Evolutionary conservation across 2,888 invertebrate species (phyloP).

Genomic region (Amaurobius ferox): DNA sequence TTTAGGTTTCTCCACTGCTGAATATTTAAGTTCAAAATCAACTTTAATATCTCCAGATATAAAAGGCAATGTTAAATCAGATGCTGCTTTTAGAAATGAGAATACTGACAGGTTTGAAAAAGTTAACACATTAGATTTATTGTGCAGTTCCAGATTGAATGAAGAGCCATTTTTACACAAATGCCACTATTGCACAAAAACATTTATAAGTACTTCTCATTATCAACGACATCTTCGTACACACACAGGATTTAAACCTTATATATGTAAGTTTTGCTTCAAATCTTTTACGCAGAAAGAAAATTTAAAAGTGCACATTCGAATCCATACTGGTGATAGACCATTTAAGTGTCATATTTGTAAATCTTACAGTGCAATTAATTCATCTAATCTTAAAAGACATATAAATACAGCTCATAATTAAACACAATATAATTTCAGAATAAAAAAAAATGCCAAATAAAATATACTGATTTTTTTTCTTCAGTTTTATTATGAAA

Average conservation of each 20-base stretch:
- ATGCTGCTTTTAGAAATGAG: not conserved
- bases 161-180: not conserved
- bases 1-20: not conserved
- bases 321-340: not conserved
- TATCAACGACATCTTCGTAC: not conserved
- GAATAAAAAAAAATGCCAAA: no score
- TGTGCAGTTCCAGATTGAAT: no score
- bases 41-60: not conserved
- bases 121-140: no score
- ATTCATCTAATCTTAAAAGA: not conserved
- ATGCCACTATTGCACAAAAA: not conserved
- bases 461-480: no score
- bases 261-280: not conserved
- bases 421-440: no score
- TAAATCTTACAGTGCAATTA: not conserved
- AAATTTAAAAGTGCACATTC: not conserved
- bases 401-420: not conserved
- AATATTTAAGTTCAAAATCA: not conserved
- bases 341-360: slow-evolving; percentile 4
- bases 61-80: not conserved
- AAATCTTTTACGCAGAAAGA: not conserved
- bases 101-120: not conserved
- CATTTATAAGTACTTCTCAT: not conserved
- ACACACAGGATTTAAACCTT: not conserved
- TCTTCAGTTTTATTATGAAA: no score